phyloP scores from a whole-genome alignment of 2,113 vertebrate species.

The Limanda limanda region DNA sequence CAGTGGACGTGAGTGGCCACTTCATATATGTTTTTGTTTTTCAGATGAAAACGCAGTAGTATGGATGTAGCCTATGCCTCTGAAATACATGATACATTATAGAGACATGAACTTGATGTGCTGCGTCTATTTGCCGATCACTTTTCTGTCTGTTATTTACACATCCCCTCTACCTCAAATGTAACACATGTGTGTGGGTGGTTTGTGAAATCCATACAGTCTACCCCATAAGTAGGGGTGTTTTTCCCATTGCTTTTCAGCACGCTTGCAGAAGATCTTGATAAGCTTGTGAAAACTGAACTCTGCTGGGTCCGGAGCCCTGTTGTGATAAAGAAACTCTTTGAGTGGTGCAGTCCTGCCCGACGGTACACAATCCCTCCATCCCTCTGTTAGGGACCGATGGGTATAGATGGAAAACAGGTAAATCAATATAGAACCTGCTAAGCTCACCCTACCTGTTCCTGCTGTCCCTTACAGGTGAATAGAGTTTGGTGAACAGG shows the following conservation, averaged over 20 bases:
- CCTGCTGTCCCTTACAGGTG: not conserved
- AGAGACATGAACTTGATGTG: not conserved
- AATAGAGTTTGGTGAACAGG: not conserved
- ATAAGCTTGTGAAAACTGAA: constrained; percentile 77
- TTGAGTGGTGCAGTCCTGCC: constrained; percentile 54
- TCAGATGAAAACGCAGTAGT: too few relatives aligned
- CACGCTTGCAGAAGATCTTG: constrained; percentile 74
- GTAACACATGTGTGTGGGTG: constrained; percentile 1
- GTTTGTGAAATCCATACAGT: constrained; percentile 45
- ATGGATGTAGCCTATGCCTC: too few relatives aligned
- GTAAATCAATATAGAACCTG: constrained; percentile 9
- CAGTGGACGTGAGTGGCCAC: too few relatives aligned
- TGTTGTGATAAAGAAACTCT: constrained; percentile 67
- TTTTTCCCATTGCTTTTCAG: constrained; percentile 71
- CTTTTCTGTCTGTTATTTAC: not conserved
- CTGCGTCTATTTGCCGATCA: not conserved
- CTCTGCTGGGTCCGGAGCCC: constrained; percentile 45
- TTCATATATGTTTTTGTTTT: too few relatives aligned
- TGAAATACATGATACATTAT: too few relatives aligned
- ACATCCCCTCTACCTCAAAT: not conserved
- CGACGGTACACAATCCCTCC: constrained; percentile 24
- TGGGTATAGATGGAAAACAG: not conserved
- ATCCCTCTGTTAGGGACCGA: constrained; percentile 17
- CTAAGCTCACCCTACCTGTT: not conserved
- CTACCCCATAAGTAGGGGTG: constrained; percentile 30